Percentiles rank a stretch among this genome's conserved stretches.
Evolutionary conservation across 2,113 vertebrate genomes (phyloP).

Genomic region (Cottus gobio): DNA sequence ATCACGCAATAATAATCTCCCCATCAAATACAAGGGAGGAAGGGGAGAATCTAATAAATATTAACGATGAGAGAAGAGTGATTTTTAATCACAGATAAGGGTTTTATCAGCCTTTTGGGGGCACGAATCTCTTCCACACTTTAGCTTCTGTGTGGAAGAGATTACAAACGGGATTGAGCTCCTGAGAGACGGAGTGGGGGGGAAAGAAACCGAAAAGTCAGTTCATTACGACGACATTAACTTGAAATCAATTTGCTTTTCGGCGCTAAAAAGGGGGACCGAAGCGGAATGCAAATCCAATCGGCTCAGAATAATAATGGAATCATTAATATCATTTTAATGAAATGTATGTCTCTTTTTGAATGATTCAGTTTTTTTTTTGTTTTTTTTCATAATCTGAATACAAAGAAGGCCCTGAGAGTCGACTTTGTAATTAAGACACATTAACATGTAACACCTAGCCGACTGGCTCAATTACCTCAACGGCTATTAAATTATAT

Average conservation of each 20-base stretch:
- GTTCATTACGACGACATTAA: constrained; percentile 65
- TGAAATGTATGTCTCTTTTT: constrained; percentile 39
- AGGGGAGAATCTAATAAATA: constrained; percentile 49
- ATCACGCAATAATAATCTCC: constrained; percentile 47
- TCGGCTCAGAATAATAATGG: constrained; percentile 56
- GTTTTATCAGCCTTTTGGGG: constrained; percentile 66
- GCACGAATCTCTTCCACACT: constrained; percentile 56
- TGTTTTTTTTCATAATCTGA: constrained; percentile 13
- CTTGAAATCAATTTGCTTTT: constrained; percentile 59
- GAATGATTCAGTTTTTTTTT: constrained; percentile 13
- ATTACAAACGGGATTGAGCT: constrained; percentile 41
- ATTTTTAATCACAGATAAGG: constrained; percentile 74
- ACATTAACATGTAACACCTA: constrained; percentile 71
- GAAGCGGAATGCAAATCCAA: constrained; percentile 53
- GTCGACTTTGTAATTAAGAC: constrained; percentile 74
- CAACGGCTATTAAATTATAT: constrained; percentile 72
- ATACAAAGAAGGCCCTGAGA: constrained; percentile 43
- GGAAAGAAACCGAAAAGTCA: not conserved
- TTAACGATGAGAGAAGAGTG: constrained; percentile 61
- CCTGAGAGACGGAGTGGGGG: not conserved
- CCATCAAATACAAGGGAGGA: constrained; percentile 45
- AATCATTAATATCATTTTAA: constrained; percentile 62
- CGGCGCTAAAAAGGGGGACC: constrained; percentile 30
- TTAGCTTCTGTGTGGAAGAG: constrained; percentile 42
- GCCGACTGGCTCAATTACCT: constrained; percentile 74